Conservation (phyloP, 2,797 vertebrate genomes). For the Alfaro cultratus region DNA sequence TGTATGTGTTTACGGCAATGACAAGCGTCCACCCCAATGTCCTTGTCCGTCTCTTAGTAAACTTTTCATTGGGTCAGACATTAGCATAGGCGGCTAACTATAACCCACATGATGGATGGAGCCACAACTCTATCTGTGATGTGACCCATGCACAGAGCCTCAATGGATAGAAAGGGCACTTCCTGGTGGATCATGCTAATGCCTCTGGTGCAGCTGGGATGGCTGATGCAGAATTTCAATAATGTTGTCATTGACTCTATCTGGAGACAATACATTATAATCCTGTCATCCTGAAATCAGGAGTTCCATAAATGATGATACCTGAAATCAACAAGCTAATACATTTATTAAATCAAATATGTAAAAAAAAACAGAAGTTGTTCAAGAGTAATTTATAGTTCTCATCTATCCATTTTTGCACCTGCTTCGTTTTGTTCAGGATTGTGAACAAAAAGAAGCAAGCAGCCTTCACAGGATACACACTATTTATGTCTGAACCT, state of each 20-base stretch:
- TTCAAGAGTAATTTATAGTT: not conserved
- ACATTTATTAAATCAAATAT: not conserved
- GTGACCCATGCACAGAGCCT: conserved; percentile 78
- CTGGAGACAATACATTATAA: conserved; percentile 42
- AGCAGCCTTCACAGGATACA: not conserved
- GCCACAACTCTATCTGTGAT: conserved; percentile 80
- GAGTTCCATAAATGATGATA: not conserved
- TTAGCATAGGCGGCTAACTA: conserved; percentile 82
- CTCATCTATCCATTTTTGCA: not conserved
- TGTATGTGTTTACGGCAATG: conserved; percentile 67
- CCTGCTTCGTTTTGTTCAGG: not conserved
- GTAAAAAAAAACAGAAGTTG: not conserved
- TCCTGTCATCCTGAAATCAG: conserved; percentile 5
- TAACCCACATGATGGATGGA: conserved; percentile 82
- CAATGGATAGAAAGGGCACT: conserved; percentile 80
- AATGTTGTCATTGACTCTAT: conserved; percentile 59
- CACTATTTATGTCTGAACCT: not conserved
- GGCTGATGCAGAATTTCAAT: conserved; percentile 70
- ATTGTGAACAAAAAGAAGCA: not conserved
- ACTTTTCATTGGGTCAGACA: conserved; percentile 80
- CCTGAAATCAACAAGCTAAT: not conserved
- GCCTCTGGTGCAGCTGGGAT: conserved; percentile 64
- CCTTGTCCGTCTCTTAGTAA: conserved; percentile 84
- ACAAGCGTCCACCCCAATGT: conserved; percentile 79
- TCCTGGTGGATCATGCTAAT: conserved; percentile 80